Percentiles rank a stretch among this genome's conserved stretches.
Evolutionary conservation across 2,888 invertebrate species (phyloP).

Genomic region (Tiliacea citrago): DNA sequence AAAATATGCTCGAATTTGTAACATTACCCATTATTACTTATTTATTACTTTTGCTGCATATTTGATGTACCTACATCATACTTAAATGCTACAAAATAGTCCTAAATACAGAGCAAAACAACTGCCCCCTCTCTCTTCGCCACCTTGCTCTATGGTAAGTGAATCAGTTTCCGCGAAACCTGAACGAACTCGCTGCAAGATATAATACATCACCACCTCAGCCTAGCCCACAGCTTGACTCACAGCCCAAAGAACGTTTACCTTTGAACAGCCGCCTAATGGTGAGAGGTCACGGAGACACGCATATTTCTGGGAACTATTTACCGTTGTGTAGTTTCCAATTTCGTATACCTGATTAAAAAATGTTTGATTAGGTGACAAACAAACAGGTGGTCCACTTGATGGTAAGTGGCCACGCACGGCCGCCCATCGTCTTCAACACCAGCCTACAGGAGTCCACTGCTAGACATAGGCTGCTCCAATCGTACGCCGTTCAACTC

Average conservation of each 20-base stretch:
- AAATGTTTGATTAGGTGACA: slow-evolving; percentile 11
- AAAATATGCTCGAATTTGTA: neutral
- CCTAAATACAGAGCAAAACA: neutral
- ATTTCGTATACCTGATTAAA: slow-evolving; percentile 12
- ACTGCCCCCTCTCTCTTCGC: slow-evolving; percentile 25
- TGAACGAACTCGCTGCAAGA: slow-evolving; percentile 43
- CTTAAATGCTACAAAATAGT: neutral
- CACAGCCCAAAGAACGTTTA: slow-evolving; percentile 58
- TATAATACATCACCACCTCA: slow-evolving; percentile 31
- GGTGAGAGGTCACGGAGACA: slow-evolving; percentile 53
- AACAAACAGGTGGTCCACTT: neutral
- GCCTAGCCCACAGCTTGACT: slow-evolving; percentile 53
- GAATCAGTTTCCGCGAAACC: slow-evolving; percentile 62
- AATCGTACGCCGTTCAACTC: neutral
- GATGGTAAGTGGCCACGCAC: neutral
- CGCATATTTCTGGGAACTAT: slow-evolving; percentile 46
- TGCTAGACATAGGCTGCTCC: neutral
- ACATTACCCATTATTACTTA: neutral
- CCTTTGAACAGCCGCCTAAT: slow-evolving; percentile 55
- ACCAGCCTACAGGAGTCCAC: neutral
- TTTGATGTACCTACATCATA: neutral
- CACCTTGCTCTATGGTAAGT: slow-evolving; percentile 22
- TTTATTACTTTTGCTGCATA: neutral
- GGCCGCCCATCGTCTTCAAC: neutral
- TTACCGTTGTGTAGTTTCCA: slow-evolving; percentile 19